Evolutionary conservation across 2,113 vertebrate genomes (phyloP).

Genomic region (Ailurus styani): DNA sequence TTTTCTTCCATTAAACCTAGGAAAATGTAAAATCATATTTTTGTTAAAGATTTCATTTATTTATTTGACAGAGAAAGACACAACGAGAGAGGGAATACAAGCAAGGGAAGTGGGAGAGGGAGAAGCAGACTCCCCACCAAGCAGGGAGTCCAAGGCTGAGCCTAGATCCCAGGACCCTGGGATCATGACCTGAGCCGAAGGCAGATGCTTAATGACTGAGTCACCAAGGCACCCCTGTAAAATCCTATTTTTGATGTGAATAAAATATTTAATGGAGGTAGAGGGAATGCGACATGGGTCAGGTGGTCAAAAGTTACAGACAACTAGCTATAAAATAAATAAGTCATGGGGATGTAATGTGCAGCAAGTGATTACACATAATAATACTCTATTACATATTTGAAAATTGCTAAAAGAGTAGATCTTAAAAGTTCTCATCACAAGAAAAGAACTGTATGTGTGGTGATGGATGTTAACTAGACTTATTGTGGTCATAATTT

Average conservation of each 20-base stretch:
- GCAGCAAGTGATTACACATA: neutral
- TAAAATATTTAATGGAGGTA: neutral
- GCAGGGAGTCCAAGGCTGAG: too few relatives aligned
- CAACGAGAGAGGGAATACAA: too few relatives aligned
- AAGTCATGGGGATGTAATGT: neutral
- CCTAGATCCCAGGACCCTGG: too few relatives aligned
- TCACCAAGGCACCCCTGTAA: neutral
- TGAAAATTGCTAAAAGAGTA: neutral
- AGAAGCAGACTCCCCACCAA: too few relatives aligned
- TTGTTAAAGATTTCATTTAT: too few relatives aligned
- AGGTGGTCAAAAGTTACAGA: neutral
- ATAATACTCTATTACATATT: neutral
- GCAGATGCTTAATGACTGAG: too few relatives aligned
- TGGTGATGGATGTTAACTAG: neutral
- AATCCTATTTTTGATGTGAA: neutral
- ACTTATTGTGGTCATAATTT: neutral
- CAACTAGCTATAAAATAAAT: neutral
- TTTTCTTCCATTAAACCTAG: neutral
- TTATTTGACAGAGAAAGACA: too few relatives aligned
- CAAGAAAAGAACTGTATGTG: neutral
- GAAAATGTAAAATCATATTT: neutral
- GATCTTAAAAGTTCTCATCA: neutral
- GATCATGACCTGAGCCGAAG: too few relatives aligned
- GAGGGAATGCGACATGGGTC: neutral
- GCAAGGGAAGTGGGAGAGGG: too few relatives aligned